Percentiles rank a stretch among this genome's conserved stretches.
Evolutionary conservation across 1,140 invertebrate genomes (phyloP).

Genomic region (Pseudobourletiella spinata): DNA sequence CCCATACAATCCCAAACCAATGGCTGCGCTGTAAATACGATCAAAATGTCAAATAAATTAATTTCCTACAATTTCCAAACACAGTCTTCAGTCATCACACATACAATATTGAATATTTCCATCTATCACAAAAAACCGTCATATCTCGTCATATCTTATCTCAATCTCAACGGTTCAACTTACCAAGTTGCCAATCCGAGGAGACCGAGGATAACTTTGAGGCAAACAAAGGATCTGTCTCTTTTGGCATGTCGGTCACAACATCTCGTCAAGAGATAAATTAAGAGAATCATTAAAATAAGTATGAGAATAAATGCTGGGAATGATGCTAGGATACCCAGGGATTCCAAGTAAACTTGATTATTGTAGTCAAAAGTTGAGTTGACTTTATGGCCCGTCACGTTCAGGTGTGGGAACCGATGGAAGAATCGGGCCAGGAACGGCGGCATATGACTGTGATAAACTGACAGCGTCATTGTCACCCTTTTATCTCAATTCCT

Average conservation of each 20-base stretch:
- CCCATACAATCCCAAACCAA: conserved; percentile 72
- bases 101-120: background rate
- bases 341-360: conserved; percentile 80
- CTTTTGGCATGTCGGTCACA: conserved; percentile 82
- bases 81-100: background rate
- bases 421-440: conserved; percentile 75
- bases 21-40: conserved; percentile 42
- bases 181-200: conserved; percentile 71
- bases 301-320: conserved; percentile 83
- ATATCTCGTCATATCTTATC: background rate
- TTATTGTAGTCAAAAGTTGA: conserved; percentile 80
- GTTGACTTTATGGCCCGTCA: conserved; percentile 77
- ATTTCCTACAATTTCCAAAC: background rate
- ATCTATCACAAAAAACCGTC: background rate
- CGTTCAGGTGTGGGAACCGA: conserved; percentile 74
- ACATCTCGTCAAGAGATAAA: conserved; percentile 85
- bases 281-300: conserved; percentile 72
- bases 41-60: background rate
- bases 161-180: too few relatives aligned
- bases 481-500: background rate
- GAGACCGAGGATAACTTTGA: conserved; percentile 72
- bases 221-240: conserved; percentile 68
- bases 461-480: background rate
- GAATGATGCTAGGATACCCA: conserved; percentile 80
- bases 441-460: conserved; percentile 50